Evolutionary conservation across 1,140 invertebrate species (phyloP).

Genomic region (Cydia strobilella): DNA sequence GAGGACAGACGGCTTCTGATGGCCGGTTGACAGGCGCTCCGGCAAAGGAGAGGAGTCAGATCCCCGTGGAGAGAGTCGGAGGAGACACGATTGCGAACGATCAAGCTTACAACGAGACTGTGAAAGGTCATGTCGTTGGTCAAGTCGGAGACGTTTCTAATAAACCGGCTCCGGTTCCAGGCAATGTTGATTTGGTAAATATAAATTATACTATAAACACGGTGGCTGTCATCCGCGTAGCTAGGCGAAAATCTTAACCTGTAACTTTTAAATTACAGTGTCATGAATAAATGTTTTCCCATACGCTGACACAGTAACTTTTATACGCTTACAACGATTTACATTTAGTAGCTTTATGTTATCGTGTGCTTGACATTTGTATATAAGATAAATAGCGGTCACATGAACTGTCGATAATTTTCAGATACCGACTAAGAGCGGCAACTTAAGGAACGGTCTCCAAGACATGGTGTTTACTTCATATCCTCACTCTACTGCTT

Average conservation of each 20-base stretch:
- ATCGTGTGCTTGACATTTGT: no score
- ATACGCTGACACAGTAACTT: no score
- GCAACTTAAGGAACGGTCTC: slow-evolving; percentile 54
- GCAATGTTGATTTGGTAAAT: slow-evolving; percentile 33
- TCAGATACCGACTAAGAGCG: background rate
- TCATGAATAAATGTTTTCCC: no score
- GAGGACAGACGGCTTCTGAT: slow-evolving; percentile 51
- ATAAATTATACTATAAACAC: background rate
- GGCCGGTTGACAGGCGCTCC: slow-evolving; percentile 46
- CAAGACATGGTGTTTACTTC: slow-evolving; percentile 67
- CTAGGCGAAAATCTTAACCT: no score
- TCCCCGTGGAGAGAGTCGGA: slow-evolving; percentile 58
- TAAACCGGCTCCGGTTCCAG: slow-evolving; percentile 34
- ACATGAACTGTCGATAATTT: background rate
- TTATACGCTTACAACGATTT: no score
- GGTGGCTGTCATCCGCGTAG: no score
- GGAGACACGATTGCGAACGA: slow-evolving; percentile 58
- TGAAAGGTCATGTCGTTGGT: slow-evolving; percentile 35
- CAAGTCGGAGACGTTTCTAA: slow-evolving; percentile 51
- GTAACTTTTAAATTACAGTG: no score
- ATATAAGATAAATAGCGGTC: no score
- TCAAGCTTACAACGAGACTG: slow-evolving; percentile 33
- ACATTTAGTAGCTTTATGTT: no score
- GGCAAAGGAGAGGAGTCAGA: slow-evolving; percentile 15
- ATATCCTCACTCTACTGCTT: slow-evolving; percentile 60